A percentile compares a stretch with the other conserved stretches of the same genome.
These are phyloP conservation scores for Mus minutoides DNA, from an alignment of 2,797 vertebrate species.

Conservation along the genomic window DNA sequence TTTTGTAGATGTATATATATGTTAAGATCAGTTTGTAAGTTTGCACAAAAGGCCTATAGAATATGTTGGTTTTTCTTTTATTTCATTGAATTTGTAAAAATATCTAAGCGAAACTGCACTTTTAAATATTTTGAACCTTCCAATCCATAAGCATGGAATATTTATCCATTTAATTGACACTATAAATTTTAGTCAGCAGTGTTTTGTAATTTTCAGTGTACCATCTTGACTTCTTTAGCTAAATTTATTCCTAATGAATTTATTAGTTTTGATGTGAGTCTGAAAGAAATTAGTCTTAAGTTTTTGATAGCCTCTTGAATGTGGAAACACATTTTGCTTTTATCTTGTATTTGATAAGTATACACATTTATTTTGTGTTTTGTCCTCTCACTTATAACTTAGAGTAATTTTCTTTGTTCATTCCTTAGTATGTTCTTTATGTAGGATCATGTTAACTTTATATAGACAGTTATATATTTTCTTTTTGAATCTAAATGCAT, in stretches of 20 bases:
- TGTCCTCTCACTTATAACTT: background rate
- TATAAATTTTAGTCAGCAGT: background rate
- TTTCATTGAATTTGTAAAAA: background rate
- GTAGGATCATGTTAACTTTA: background rate
- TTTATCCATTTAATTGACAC: background rate
- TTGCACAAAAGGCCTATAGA: background rate
- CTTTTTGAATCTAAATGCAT: background rate
- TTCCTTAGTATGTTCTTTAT: background rate
- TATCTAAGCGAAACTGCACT: background rate
- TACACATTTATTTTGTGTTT: background rate
- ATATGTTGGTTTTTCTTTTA: background rate
- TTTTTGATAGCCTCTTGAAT: background rate
- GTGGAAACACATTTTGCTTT: background rate
- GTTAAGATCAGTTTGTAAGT: background rate
- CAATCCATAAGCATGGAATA: background rate
- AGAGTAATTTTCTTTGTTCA: background rate
- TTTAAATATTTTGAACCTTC: background rate
- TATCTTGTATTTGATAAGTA: background rate
- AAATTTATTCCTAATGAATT: background rate
- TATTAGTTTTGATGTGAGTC: background rate
- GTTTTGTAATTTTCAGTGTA: background rate
- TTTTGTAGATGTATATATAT: background rate
- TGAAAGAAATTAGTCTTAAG: background rate
- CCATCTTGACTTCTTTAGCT: background rate
- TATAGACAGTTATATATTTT: background rate